Base-by-base conservation (phyloP, 2,888 invertebrate species). In the Uropetala carovei region DNA sequence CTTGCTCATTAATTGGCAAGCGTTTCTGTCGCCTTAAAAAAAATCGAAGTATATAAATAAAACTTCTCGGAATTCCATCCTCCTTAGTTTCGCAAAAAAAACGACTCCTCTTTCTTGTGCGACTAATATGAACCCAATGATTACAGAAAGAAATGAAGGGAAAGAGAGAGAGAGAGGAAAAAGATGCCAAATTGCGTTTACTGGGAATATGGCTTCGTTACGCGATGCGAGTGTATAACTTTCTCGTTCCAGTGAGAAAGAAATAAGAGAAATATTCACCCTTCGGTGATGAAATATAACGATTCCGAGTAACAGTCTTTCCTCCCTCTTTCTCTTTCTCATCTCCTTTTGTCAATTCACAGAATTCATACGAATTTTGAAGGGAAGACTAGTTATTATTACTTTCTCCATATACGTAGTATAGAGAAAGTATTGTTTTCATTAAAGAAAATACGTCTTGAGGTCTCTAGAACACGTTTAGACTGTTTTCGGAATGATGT, bases 231-330 rank as follows among this genome's bases (percentile, higher is more conserved):
- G 22, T 14, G 27, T 27, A 75, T 22, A 75, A 27, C 68, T 68
- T 68, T 75, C 11, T 75, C 22, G 27, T 22, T 75, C 43, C 3
- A 43, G 43, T 3, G 43, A 43, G 43, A 43, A 5, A 43, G 43
- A 43, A 5, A 43, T 1, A 43, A 75, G 7, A 18, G 7, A 16
- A 60, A 60, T 16, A n/a, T 27, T 75, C 75, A 75, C 13, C 75
- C 75, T 75, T 75, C 75, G 22, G 68, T 68, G 68, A 68, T 68
- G n/a, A 75, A 75, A 75, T 75, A 75, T 75, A 75, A 75, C 75
- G 75, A 75, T 3, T n/a, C 22, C n/a, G 68, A 18, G 68, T 75
- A 11, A 13, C 22, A 3, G 10, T 18, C 68, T n/a, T 11, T 22
- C 22, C 27, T 22, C 27, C 27, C 13, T 27, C 75, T 22, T 75